Base-by-base conservation (phyloP, 1,140 invertebrate species). In the Bombus pyrosoma region DNA sequence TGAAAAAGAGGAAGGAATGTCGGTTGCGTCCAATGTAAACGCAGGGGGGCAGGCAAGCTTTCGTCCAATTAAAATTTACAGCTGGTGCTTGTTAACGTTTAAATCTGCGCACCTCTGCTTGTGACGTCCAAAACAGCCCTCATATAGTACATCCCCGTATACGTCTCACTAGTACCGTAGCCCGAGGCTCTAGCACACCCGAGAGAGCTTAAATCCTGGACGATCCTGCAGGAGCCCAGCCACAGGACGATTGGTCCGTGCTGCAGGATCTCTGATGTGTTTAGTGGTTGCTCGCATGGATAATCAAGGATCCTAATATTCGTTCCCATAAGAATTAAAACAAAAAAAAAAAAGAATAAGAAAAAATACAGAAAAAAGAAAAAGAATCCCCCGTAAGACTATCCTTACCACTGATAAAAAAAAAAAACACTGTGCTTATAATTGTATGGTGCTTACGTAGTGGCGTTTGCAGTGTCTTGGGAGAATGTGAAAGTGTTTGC, bases 151-250 rank as follows among this genome's bases (percentile, higher is more conserved):
- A 85, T 89, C 34, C 83, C 72, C 88, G 64, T 90, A 87, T 90
- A 90, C 80, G 86, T 89, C 64, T 80, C 68, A 89, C 78, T 86
- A 86, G 86, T 84, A 88, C 69, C 80, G 86, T 90, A 90, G 86
- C 74, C 81, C 86, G 73, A 90, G 82, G 86, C 86, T 90, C 83
- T 90, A 83, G 83, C 86, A 90, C 81, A 81, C 77, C 79, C 71
- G 75, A 84, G 83, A 86, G 87, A 91, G 90, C 89, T 89, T 86
- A 84, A 91, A 87, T 85, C 88, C 89, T 90, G 89, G 87, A 92
- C 89, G 91, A 89, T 91, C 92, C 92, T 92, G 92, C 91, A 91
- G 89, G 75, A 92, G 79, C 82, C 92, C 93, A 94, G 87, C 88
- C 88, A 91, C 88, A 86, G 79, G 92, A 93, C 92, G 90, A 91